Conservation (phyloP, 2,888 invertebrate genomes). For the Antitype chi region DNA sequence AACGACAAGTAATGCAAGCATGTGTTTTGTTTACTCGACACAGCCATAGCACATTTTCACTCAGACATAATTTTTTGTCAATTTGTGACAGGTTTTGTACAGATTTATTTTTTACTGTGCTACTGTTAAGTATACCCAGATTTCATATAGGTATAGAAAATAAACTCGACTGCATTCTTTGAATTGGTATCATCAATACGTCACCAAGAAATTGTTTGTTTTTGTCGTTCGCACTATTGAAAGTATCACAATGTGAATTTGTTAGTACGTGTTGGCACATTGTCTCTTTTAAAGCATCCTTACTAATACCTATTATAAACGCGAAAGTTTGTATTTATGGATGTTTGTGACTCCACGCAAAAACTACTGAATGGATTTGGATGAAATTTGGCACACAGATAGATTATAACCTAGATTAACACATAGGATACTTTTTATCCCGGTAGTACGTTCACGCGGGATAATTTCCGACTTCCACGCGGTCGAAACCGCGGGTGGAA, state of each 20-base stretch:
- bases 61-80: not conserved
- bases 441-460: too few species aligned
- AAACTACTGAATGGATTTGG: too few species aligned
- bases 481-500: too few species aligned
- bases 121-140: too few species aligned
- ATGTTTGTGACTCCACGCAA: too few species aligned
- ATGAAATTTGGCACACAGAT: too few species aligned
- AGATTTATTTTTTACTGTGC: not conserved
- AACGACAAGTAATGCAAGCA: not conserved
- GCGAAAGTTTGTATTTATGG: too few species aligned
- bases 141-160: not conserved
- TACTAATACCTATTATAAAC: too few species aligned
- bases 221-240: not conserved
- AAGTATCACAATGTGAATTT: not conserved
- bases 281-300: not conserved
- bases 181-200: not conserved
- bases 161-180: not conserved
- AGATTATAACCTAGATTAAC: too few species aligned
- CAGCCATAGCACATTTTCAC: not conserved
- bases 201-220: slow-evolving; percentile 2
- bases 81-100: not conserved
- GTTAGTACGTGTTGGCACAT: not conserved
- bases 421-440: too few species aligned
- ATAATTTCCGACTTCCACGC: too few species aligned
- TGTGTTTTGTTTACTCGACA: not conserved